These are phyloP conservation scores for Pitangus sulphuratus DNA, from an alignment of 2,797 vertebrate genomes.

Conservation along the genomic window DNA sequence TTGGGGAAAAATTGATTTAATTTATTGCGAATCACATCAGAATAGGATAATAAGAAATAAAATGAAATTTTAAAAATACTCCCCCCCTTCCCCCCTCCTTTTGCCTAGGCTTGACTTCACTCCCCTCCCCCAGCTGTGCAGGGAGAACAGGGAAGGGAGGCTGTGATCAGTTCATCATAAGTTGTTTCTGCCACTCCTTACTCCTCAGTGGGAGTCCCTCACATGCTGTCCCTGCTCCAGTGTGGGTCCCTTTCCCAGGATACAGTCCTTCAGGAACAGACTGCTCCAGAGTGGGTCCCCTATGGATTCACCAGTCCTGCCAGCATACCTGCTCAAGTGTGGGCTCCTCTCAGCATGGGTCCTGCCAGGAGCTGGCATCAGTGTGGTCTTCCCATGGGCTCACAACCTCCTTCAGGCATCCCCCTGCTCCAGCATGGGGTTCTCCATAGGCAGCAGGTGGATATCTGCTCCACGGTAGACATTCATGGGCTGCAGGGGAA, in stretches of 20 bases:
- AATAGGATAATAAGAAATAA: background rate
- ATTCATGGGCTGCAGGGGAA: background rate
- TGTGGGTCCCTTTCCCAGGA: background rate
- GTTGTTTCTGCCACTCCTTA: background rate
- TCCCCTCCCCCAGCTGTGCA: background rate
- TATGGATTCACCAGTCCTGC: no score
- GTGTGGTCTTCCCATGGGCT: fast-evolving
- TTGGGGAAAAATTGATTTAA: background rate
- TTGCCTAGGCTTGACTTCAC: background rate
- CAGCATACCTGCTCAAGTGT: background rate
- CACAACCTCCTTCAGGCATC: background rate
- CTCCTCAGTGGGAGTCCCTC: background rate
- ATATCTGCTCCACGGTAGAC: background rate
- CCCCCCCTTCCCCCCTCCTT: background rate
- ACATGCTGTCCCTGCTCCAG: background rate
- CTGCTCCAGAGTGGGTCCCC: no score
- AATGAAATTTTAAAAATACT: background rate
- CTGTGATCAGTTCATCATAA: background rate
- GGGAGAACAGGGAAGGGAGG: background rate
- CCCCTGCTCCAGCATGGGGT: background rate
- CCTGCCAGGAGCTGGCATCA: background rate
- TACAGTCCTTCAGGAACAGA: background rate
- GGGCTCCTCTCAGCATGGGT: background rate
- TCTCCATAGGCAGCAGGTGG: background rate
- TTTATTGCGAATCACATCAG: background rate